phyloP scores from a whole-genome alignment of 2,797 vertebrate species.

The Lithobates sylvaticus region DNA sequence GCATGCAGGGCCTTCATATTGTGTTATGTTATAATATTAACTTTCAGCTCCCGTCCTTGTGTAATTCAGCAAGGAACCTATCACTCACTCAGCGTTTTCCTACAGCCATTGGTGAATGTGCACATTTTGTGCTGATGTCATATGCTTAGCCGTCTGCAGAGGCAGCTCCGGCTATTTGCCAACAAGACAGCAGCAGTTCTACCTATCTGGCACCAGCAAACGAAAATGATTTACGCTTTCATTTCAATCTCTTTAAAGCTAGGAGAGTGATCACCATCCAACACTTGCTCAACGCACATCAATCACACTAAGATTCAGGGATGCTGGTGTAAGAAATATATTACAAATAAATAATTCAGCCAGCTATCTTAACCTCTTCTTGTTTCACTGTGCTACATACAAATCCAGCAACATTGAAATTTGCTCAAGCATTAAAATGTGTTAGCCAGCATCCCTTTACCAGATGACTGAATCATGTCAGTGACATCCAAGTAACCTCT shows the following conservation, averaged over 20 bases:
- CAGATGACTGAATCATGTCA: constrained; percentile 1
- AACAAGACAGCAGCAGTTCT: constrained; percentile 33
- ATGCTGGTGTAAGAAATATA: constrained; percentile 41
- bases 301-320: constrained; percentile 52
- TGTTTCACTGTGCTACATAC: constrained; percentile 5
- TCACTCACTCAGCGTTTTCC: constrained; percentile 53
- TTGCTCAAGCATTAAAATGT: constrained; percentile 16
- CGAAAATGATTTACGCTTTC: constrained; percentile 57
- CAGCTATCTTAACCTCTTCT: constrained; percentile 34
- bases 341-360: constrained; percentile 53
- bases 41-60: constrained; percentile 25
- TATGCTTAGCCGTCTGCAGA: constrained; percentile 41
- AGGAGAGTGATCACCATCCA: constrained; percentile 56
- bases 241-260: constrained; percentile 61
- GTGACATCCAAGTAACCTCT: background rate
- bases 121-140: constrained; percentile 59
- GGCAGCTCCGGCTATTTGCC: constrained; percentile 38
- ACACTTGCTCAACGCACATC: constrained; percentile 58
- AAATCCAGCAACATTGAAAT: constrained; percentile 19
- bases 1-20: constrained; percentile 6
- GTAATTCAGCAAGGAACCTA: constrained; percentile 36
- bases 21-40: constrained; percentile 41
- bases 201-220: constrained; percentile 45
- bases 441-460: background rate
- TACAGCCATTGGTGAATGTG: constrained; percentile 58